Evolutionary conservation across 2,888 invertebrate species (phyloP), one percentile per base, ranked within the genome.

Genomic region (Sialis lutaria): DNA sequence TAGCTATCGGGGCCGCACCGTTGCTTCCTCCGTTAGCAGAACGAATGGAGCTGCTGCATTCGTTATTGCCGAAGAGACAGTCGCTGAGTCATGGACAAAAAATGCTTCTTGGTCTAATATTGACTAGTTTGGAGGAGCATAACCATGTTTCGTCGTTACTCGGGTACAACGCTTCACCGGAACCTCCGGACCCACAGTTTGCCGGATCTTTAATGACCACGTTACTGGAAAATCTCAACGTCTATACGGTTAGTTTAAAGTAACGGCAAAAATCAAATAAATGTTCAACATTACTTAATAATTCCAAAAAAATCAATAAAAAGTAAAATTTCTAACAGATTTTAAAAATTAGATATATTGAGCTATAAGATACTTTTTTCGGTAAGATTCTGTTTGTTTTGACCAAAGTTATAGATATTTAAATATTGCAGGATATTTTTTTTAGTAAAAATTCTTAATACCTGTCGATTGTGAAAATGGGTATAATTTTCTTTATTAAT

Each of bases 111-210:
- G 69, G 67, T 46, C 74, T 77, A 43, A 72, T 77, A 45, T 61
- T 77, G 49, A 70, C 68, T 33, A 76, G 75, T 57, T 63, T 78
- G 40, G 74, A 75, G 55, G 75, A 76, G 57, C 72, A 74, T 52
- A 64, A 64, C 33, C 74, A 75, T 54, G 67, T 76, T 8, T 70
- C 75, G 1, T 64, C 72, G 1, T 60, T 77, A 39, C 61, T 77
- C 6, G 74, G 74, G 4, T 68, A 70, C 53, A 62, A 64, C 42
- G n/a, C 10, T 12, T 6, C 40, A 9, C 13, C 30, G 13, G 12
- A 6, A 6, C 50, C 50, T 31, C 48, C 50, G 6, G 57, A 57
- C 47, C 52, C 55, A 40, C 52, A 59, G 33, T 59, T 73, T 39
- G 68, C 70, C 1, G 65, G 69, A 50, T 62, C 64, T 10, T 58